Conservation (phyloP, 2,888 invertebrate genomes). For the Cataglyphis cursor region DNA sequence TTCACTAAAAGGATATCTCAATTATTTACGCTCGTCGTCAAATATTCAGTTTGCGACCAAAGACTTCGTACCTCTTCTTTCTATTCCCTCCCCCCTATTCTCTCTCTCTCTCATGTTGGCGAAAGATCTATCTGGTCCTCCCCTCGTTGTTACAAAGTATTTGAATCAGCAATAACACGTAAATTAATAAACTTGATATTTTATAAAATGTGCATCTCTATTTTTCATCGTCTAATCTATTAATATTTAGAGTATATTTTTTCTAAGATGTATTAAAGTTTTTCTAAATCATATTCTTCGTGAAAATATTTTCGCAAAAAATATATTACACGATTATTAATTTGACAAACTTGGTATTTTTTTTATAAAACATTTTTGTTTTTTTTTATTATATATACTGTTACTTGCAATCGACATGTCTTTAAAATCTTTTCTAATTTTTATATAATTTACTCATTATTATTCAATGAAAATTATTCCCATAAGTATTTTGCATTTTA, state of each 20-base stretch:
- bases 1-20: constrained; percentile 72
- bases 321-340: not conserved
- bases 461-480: not conserved
- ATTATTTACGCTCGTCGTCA: constrained; percentile 72
- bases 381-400: not conserved
- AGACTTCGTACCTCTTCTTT: constrained; percentile 56
- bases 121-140: not conserved
- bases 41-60: constrained; percentile 71
- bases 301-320: not conserved
- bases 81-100: not conserved
- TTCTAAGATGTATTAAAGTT: not conserved
- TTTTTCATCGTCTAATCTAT: not conserved
- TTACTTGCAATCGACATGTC: not conserved
- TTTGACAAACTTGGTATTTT: not conserved
- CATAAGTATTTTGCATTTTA: not conserved
- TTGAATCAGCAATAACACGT: not conserved
- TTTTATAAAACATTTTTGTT: not conserved
- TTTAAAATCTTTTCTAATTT: not conserved
- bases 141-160: not conserved
- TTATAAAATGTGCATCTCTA: not conserved
- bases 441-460: not conserved
- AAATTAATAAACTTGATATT: not conserved
- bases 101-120: not conserved
- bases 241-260: not conserved
- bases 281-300: not conserved